Conservation (phyloP, 2,113 vertebrate species). For the Halichoerus grypus region DNA sequence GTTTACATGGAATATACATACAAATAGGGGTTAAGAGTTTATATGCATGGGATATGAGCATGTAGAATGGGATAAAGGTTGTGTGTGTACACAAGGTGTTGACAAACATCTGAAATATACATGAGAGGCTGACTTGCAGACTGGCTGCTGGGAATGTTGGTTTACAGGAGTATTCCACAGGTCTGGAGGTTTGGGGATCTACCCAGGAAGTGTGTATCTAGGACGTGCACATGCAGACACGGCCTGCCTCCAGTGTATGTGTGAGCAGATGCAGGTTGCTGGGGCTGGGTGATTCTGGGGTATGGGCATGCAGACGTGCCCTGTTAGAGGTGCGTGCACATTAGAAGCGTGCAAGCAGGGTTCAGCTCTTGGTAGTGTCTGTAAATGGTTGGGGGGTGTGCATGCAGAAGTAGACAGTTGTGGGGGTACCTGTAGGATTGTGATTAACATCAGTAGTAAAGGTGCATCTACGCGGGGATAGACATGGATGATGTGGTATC, state of each 20-base stretch:
- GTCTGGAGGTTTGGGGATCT: neutral
- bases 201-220: too few species aligned
- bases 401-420: neutral
- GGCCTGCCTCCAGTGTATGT: fast-evolving
- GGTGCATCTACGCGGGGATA: fast-evolving
- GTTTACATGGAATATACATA: neutral
- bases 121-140: neutral
- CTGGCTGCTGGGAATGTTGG: neutral
- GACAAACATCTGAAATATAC: neutral
- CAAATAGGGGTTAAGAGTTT: neutral
- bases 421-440: fast-evolving
- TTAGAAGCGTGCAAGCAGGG: neutral
- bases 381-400: fast-evolving
- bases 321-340: neutral
- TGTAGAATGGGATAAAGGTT: neutral
- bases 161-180: neutral
- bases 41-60: neutral
- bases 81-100: neutral
- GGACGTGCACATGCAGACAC: neutral
- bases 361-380: neutral
- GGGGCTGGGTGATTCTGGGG: neutral
- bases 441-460: neutral
- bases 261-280: neutral
- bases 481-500: fast-evolving
- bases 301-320: neutral